A percentile compares a stretch with the other conserved stretches of the same genome.
phyloP scores from a whole-genome alignment of 2,113 vertebrate species.

The Zosterops japonicus region DNA sequence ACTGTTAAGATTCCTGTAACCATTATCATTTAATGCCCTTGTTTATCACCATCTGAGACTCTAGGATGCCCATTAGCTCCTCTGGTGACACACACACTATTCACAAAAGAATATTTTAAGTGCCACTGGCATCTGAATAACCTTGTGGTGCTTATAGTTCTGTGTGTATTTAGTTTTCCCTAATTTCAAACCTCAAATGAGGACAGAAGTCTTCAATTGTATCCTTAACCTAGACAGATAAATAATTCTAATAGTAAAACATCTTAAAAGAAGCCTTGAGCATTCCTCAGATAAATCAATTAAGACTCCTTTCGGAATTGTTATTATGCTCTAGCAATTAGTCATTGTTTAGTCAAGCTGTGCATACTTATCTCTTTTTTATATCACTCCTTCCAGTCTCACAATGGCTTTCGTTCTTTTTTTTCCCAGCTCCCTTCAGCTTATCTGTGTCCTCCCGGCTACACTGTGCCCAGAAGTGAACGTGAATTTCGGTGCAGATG shows the following conservation, averaged over 20 bases:
- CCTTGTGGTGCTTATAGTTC: neutral
- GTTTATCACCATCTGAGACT: neutral
- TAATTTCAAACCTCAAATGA: neutral
- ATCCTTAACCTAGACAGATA: conserved; percentile 10
- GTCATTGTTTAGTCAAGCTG: conserved; percentile 43
- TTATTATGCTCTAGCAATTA: conserved; percentile 42
- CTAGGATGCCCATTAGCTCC: conserved; percentile 31
- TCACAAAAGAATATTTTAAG: conserved; percentile 3
- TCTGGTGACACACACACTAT: neutral
- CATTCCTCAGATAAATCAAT: conserved; percentile 54
- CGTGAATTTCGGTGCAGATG: neutral
- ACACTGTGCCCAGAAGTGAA: neutral
- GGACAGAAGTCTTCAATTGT: neutral
- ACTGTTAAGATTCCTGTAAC: neutral
- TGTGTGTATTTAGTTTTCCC: neutral
- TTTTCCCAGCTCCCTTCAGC: neutral
- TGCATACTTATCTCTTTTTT: conserved; percentile 44
- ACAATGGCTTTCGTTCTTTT: conserved; percentile 25
- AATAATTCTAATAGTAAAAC: conserved; percentile 29
- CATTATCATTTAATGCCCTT: conserved; percentile 46
- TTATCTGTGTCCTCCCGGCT: neutral
- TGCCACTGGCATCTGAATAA: neutral
- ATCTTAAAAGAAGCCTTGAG: conserved; percentile 26
- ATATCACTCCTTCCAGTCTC: conserved; percentile 8
- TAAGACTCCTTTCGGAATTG: conserved; percentile 43